phyloP scores from a whole-genome alignment of 2,113 vertebrate genomes.

The Corythoichthys intestinalis region DNA sequence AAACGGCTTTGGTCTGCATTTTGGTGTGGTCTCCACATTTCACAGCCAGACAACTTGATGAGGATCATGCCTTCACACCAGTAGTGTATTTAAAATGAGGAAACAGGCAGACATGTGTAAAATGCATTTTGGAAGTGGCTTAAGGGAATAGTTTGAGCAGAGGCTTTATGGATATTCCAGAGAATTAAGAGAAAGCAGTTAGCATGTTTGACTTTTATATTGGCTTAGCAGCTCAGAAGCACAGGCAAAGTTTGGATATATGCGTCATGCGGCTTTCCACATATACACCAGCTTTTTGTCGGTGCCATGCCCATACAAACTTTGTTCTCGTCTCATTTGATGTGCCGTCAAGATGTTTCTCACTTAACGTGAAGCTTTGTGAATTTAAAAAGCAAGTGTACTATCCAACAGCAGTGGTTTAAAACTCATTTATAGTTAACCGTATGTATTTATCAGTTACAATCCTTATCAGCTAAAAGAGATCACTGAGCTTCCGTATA shows the following conservation, averaged over 20 bases:
- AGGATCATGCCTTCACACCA: constrained; percentile 13
- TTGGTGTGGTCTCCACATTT: constrained; percentile 38
- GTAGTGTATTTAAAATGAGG: constrained; percentile 18
- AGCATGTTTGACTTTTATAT: constrained; percentile 45
- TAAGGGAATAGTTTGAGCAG: constrained; percentile 20
- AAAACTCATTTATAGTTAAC: background rate
- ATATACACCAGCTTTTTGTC: constrained; percentile 22
- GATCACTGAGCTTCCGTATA: background rate
- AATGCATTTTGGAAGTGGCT: constrained; percentile 19
- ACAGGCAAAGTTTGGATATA: constrained; percentile 9
- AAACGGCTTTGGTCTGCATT: constrained; percentile 35
- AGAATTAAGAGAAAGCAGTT: constrained; percentile 22
- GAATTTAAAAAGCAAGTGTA: background rate
- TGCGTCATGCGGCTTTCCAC: constrained; percentile 48
- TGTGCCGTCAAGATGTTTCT: constrained; percentile 2
- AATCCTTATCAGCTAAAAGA: background rate
- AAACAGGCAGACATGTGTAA: constrained; percentile 12
- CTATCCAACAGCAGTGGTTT: background rate
- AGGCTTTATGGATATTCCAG: constrained; percentile 33
- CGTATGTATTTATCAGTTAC: background rate
- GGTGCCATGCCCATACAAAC: constrained; percentile 6
- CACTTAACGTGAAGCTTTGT: constrained; percentile 27
- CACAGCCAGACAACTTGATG: constrained; percentile 33
- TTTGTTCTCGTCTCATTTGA: constrained; percentile 20
- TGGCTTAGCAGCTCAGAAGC: constrained; percentile 35